Evolutionary conservation across 2,797 vertebrate genomes (phyloP).

Genomic region (Rhynchotus rufescens): DNA sequence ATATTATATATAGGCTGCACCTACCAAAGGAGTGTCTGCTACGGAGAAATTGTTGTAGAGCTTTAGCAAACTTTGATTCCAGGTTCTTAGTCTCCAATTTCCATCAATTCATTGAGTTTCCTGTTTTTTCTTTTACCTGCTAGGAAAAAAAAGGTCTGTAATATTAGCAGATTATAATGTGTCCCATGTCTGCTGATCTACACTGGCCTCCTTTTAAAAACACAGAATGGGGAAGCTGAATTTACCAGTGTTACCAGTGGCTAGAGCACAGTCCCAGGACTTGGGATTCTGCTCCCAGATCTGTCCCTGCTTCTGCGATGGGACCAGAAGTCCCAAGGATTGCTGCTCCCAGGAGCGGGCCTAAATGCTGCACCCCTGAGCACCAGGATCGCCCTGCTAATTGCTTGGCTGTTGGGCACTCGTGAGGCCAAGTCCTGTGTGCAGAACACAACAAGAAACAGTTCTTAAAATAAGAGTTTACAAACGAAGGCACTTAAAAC

Average conservation of each 20-base stretch:
- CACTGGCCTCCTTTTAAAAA: neutral
- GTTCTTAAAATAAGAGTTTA: neutral
- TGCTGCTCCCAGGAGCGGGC: neutral
- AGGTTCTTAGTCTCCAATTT: neutral
- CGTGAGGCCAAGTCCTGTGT: accelerated
- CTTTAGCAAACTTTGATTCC: neutral
- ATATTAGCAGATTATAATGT: neutral
- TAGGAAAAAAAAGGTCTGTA: neutral
- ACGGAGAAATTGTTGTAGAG: neutral
- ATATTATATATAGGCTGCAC: neutral
- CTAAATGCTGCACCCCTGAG: neutral
- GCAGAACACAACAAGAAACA: neutral
- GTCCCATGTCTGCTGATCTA: neutral
- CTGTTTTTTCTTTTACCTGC: neutral
- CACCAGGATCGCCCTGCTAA: neutral
- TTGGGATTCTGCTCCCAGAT: neutral
- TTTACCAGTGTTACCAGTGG: neutral
- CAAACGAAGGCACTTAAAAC: neutral
- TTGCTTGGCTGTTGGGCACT: neutral
- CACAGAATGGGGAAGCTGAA: neutral
- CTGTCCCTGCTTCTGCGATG: neutral
- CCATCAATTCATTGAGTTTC: neutral
- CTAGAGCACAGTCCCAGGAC: too few species aligned
- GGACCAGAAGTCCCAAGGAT: neutral
- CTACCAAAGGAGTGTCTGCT: accelerated